These are phyloP conservation scores for Gypaetus barbatus DNA, from an alignment of 2,797 vertebrate genomes.

Conservation along the genomic window DNA sequence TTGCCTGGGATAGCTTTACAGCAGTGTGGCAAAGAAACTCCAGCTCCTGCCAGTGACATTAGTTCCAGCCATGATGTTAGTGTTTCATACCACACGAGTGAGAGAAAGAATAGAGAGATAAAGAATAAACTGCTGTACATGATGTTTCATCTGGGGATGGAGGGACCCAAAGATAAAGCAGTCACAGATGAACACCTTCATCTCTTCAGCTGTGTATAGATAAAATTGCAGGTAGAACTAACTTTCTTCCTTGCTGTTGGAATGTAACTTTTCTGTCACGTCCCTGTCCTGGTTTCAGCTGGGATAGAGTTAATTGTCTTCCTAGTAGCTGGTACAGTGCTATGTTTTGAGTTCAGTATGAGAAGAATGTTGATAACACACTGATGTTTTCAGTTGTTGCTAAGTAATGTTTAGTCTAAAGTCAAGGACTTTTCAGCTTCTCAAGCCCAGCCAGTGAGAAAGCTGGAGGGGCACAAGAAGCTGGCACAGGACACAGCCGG, in stretches of 20 bases:
- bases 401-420: too few species aligned
- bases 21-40: background rate
- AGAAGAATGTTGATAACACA: too few species aligned
- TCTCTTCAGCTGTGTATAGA: background rate
- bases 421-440: too few species aligned
- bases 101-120: background rate
- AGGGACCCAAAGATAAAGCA: background rate
- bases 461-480: too few species aligned
- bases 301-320: too few species aligned
- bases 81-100: background rate
- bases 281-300: too few species aligned
- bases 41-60: background rate
- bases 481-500: too few species aligned
- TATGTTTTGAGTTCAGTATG: too few species aligned
- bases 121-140: background rate
- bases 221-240: background rate
- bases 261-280: background rate
- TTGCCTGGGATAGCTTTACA: background rate
- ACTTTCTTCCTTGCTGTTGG: background rate
- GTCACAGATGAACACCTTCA: background rate
- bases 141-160: background rate
- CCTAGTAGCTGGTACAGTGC: too few species aligned
- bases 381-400: too few species aligned
- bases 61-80: background rate
- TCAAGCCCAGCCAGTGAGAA: too few species aligned